A percentile compares a stretch with the other conserved stretches of the same genome.
phyloP scores from a whole-genome alignment of 2,888 invertebrate species.

The Cryptosula pallasiana region DNA sequence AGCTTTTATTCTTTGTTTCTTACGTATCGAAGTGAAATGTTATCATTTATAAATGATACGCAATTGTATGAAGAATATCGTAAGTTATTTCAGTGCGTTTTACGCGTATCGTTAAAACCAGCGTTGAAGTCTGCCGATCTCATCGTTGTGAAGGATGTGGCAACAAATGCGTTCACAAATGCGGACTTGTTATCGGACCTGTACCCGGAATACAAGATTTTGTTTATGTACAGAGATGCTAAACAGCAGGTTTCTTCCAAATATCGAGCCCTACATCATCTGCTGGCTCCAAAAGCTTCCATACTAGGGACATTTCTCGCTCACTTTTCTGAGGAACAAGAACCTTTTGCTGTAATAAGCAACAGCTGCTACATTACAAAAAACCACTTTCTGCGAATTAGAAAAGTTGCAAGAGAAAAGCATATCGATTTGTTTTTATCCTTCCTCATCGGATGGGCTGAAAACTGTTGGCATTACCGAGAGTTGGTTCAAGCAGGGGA shows the following conservation, averaged over 20 bases:
- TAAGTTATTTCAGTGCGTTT: neutral
- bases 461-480: neutral
- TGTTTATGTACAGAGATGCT: conserved; percentile 1
- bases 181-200: neutral
- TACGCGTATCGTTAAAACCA: neutral
- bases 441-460: neutral
- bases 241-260: neutral
- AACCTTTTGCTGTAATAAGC: neutral
- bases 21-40: too few relatives aligned
- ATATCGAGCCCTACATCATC: neutral
- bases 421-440: neutral
- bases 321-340: neutral
- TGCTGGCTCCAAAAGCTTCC: neutral
- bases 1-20: neutral
- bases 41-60: neutral
- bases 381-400: neutral
- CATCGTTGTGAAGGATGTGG: neutral
- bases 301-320: neutral
- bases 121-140: neutral
- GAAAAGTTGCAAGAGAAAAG: neutral
- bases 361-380: neutral
- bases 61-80: neutral
- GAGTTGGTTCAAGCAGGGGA: neutral
- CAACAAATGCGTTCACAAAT: neutral
- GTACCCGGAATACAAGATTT: neutral